Conservation (phyloP, 2,888 invertebrate species). For the Melikaiella ostensackeni region DNA sequence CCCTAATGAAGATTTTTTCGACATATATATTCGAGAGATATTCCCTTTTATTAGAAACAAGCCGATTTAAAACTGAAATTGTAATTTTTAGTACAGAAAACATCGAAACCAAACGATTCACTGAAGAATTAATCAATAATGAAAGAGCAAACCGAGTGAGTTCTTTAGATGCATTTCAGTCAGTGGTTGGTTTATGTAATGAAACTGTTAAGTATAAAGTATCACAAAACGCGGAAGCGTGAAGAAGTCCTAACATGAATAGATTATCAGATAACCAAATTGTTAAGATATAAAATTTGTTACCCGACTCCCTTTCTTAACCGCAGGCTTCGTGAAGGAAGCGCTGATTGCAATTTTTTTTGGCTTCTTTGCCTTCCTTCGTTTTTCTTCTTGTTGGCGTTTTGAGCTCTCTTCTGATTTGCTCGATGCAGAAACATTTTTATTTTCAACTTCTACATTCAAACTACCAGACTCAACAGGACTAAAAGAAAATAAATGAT, state of each 20-base stretch:
- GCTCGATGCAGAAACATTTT: neutral
- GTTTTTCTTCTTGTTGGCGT: neutral
- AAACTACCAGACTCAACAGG: neutral
- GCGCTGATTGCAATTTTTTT: slow-evolving; percentile 32
- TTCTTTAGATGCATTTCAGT: slow-evolving; percentile 37
- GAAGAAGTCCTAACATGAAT: neutral
- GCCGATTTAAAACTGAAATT: neutral
- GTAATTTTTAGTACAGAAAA: slow-evolving; percentile 59
- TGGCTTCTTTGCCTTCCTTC: slow-evolving; percentile 6
- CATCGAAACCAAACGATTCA: slow-evolving; percentile 65
- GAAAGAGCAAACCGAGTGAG: slow-evolving; percentile 30
- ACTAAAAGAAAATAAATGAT: neutral
- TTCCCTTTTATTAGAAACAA: too few relatives aligned
- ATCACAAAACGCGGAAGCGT: neutral
- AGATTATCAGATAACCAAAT: neutral
- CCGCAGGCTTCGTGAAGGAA: neutral
- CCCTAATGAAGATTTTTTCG: too few relatives aligned
- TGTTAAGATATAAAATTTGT: slow-evolving; percentile 24
- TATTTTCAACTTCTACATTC: neutral
- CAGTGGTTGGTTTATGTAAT: slow-evolving; percentile 37
- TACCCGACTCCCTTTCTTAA: slow-evolving; percentile 8
- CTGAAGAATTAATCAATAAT: slow-evolving; percentile 56
- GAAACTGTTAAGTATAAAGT: neutral
- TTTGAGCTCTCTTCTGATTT: neutral
- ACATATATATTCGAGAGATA: too few relatives aligned